A percentile compares a stretch with the other conserved stretches of the same genome.
Conservation (phyloP, 2,113 vertebrate genomes). For the Accipiter cooperii region DNA sequence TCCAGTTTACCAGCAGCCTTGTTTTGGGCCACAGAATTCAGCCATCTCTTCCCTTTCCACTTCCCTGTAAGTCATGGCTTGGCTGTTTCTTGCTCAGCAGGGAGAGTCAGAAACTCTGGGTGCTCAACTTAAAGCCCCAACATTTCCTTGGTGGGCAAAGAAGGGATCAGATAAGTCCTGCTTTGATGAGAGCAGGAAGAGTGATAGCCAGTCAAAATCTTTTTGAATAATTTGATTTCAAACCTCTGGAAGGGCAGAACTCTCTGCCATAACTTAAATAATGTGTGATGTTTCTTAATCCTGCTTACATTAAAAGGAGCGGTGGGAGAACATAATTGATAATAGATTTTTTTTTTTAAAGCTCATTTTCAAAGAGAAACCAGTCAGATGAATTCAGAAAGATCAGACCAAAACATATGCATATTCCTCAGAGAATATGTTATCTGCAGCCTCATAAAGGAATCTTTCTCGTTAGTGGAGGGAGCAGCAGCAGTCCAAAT, state of each 20-base stretch:
- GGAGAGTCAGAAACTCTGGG: neutral
- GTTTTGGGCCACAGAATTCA: neutral
- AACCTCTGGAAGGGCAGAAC: neutral
- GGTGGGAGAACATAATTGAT: neutral
- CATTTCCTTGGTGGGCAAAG: neutral
- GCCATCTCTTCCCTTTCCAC: neutral
- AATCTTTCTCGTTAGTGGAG: neutral
- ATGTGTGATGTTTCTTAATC: neutral
- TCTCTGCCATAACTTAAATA: neutral
- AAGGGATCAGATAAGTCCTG: neutral
- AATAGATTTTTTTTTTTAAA: neutral
- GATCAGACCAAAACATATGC: neutral
- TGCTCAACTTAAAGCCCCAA: neutral
- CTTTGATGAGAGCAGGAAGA: neutral
- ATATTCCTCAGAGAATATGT: neutral
- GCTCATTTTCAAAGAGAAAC: neutral
- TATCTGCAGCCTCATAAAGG: neutral
- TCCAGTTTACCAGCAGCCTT: neutral
- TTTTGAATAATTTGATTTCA: neutral
- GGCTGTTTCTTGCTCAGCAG: neutral
- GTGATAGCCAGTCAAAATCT: neutral
- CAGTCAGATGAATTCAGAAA: neutral
- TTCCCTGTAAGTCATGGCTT: neutral
- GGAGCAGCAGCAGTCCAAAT: neutral
- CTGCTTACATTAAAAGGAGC: neutral